phyloP scores from a whole-genome alignment of 1,140 invertebrate species.

The Lepidurus packardi region DNA sequence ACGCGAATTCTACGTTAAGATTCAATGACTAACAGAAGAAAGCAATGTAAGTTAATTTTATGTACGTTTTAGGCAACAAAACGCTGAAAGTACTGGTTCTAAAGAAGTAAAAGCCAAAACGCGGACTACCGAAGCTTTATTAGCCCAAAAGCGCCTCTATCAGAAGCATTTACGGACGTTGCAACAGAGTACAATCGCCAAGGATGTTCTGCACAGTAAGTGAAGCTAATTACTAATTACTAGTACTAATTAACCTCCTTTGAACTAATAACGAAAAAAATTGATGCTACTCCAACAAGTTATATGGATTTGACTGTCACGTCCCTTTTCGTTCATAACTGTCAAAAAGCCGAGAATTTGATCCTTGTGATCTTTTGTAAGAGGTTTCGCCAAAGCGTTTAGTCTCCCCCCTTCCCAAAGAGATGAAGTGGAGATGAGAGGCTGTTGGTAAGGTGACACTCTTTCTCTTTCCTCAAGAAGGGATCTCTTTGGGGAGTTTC shows the following conservation, averaged over 20 bases:
- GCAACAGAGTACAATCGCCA: slow-evolving; percentile 45
- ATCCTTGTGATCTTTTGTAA: slow-evolving; percentile 8
- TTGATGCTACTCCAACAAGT: neutral
- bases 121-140: slow-evolving; percentile 42
- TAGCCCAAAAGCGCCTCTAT: slow-evolving; percentile 47
- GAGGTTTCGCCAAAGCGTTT: slow-evolving; percentile 15
- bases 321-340: slow-evolving; percentile 7
- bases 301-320: neutral
- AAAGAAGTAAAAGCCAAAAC: slow-evolving; percentile 37
- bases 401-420: neutral
- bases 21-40: neutral
- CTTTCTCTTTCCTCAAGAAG: neutral
- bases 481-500: neutral
- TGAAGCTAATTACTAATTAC: neutral
- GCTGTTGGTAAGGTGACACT: slow-evolving; percentile 13
- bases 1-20: no score
- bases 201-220: slow-evolving; percentile 44
- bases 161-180: slow-evolving; percentile 46
- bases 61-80: slow-evolving; percentile 41
- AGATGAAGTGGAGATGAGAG: slow-evolving; percentile 21
- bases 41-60: neutral
- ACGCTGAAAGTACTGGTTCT: slow-evolving; percentile 39
- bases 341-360: neutral
- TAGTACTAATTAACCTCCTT: neutral
- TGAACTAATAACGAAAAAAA: neutral